Conservation (phyloP, 2,888 invertebrate species). For the Hirtodrosophila histrioides region DNA sequence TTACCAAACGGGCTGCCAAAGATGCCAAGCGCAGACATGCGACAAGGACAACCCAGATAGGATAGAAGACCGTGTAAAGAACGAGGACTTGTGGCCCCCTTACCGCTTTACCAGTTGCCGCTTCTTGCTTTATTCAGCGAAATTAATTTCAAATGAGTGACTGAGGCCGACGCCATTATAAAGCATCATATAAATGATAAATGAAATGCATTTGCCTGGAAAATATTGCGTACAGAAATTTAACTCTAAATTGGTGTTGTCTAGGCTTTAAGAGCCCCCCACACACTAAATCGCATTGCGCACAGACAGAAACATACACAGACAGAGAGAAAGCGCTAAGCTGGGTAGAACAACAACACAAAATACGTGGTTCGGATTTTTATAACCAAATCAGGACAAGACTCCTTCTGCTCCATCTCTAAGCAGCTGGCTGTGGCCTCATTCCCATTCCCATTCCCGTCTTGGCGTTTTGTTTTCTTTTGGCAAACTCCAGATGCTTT, state of each 20-base stretch:
- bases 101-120: background rate
- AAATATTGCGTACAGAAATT: constrained; percentile 18
- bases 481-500: constrained; percentile 66
- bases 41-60: constrained; percentile 28
- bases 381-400: constrained; percentile 76
- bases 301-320: constrained; percentile 5
- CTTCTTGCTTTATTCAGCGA: constrained; percentile 59
- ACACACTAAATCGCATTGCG: constrained; percentile 24
- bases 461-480: constrained; percentile 37
- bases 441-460: constrained; percentile 5
- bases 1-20: constrained; percentile 20
- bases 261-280: constrained; percentile 30
- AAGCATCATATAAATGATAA: constrained; percentile 58
- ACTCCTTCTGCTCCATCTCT: constrained; percentile 1
- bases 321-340: constrained; percentile 4
- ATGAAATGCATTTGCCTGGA: constrained; percentile 58
- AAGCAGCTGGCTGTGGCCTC: constrained; percentile 23
- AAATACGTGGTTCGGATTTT: constrained; percentile 73
- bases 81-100: background rate
- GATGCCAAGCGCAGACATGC: constrained; percentile 54
- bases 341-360: constrained; percentile 16
- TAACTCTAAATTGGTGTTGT: constrained; percentile 11
- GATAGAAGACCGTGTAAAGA: too few relatives aligned
- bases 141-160: constrained; percentile 74
- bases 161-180: constrained; percentile 51